phyloP scores from a whole-genome alignment of 2,113 vertebrate species.

The Oncorhynchus nerka region DNA sequence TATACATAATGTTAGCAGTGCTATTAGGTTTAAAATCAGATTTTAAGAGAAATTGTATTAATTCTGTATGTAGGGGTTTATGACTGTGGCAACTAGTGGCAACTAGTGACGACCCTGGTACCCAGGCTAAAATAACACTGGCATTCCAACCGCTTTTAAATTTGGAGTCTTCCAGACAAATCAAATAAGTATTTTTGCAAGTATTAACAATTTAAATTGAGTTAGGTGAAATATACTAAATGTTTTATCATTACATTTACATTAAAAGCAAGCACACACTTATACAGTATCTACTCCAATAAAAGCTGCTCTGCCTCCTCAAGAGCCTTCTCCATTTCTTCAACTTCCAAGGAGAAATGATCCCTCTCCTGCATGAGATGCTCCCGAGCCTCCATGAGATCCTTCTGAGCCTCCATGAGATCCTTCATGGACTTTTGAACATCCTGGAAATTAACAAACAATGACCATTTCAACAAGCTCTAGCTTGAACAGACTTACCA shows the following conservation, averaged over 20 bases:
- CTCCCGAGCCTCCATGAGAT: slow-evolving; percentile 49
- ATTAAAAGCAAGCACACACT: neutral
- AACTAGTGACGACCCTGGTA: too few species aligned
- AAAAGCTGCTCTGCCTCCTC: slow-evolving; percentile 61
- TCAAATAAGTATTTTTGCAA: too few species aligned
- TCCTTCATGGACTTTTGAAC: slow-evolving; percentile 59
- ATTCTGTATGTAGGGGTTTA: too few species aligned
- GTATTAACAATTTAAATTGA: too few species aligned
- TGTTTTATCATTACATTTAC: neutral
- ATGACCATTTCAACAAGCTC: neutral
- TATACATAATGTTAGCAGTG: too few species aligned
- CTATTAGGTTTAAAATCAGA: too few species aligned
- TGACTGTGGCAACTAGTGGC: too few species aligned
- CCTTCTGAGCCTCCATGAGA: slow-evolving; percentile 45
- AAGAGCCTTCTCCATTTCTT: slow-evolving; percentile 63
- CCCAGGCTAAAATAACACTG: too few species aligned
- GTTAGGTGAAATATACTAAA: neutral
- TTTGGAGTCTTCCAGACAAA: too few species aligned
- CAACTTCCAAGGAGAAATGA: slow-evolving; percentile 55
- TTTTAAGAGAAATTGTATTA: too few species aligned
- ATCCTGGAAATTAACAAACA: slow-evolving; percentile 47
- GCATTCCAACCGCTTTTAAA: too few species aligned
- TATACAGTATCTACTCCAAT: slow-evolving; percentile 24
- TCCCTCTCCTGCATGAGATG: slow-evolving; percentile 60
- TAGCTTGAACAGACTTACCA: neutral